Percentiles rank a stretch among this genome's conserved stretches.
These are phyloP conservation scores for Australoheros facetus DNA, from an alignment of 2,797 vertebrate genomes.

Conservation along the genomic window DNA sequence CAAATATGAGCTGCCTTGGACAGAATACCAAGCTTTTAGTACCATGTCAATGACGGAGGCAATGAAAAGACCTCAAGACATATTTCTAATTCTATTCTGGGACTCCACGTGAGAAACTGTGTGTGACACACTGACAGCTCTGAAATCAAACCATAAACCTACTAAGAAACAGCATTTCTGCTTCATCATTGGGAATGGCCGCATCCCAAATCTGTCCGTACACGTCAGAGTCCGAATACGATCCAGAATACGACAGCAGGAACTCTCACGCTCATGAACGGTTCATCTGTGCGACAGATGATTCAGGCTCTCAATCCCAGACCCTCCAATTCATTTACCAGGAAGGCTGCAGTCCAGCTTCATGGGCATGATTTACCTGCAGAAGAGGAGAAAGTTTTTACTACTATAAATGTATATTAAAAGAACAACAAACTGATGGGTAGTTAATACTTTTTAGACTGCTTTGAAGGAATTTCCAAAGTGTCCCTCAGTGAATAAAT, in stretches of 20 bases:
- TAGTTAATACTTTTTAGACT: not conserved
- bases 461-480: not conserved
- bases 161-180: not conserved
- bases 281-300: too few species aligned
- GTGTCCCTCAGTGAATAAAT: not conserved
- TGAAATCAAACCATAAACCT: not conserved
- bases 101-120: not conserved
- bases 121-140: not conserved
- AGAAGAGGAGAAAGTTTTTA: not conserved
- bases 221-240: too few species aligned
- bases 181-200: not conserved
- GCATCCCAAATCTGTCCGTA: too few species aligned
- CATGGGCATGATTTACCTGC: not conserved
- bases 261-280: too few species aligned
- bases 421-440: not conserved
- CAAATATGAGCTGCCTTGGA: constrained; percentile 12
- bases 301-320: too few species aligned
- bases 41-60: not conserved
- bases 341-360: not conserved
- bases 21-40: not conserved
- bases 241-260: too few species aligned
- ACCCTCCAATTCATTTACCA: not conserved
- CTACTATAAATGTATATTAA: not conserved
- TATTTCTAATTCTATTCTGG: not conserved
- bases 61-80: not conserved